Evolutionary conservation across 2,113 vertebrate genomes (phyloP).

Genomic region (Megaleporinus macrocephalus): DNA sequence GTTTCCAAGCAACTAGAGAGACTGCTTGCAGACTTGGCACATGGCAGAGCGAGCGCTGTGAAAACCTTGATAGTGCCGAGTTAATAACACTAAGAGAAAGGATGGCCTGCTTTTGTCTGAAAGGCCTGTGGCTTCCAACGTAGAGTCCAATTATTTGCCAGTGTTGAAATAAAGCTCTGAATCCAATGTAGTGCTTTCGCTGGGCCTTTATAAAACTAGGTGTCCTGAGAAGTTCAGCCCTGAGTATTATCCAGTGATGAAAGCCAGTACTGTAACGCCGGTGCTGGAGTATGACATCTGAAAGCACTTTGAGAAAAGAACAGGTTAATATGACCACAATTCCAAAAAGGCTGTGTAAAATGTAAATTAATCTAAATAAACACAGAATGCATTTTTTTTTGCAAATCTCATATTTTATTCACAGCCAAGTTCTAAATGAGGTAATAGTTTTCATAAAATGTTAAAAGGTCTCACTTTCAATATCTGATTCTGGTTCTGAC

Average conservation of each 20-base stretch:
- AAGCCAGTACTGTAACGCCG: not conserved
- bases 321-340: too few relatives aligned
- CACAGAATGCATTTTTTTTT: too few relatives aligned
- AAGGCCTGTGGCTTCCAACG: not conserved
- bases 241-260: conserved; percentile 2
- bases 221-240: not conserved
- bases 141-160: conserved; percentile 14
- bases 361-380: too few relatives aligned
- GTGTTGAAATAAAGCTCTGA: conserved; percentile 1
- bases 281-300: not conserved
- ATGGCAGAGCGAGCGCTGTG: conserved; percentile 30
- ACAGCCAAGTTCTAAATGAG: too few relatives aligned
- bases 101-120: conserved; percentile 2
- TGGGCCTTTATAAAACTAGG: not conserved
- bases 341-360: too few relatives aligned
- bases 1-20: conserved; percentile 60
- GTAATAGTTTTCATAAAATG: too few relatives aligned
- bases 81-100: conserved; percentile 41
- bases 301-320: not conserved
- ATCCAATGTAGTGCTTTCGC: not conserved
- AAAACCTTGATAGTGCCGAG: conserved; percentile 42
- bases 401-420: too few relatives aligned
- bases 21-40: conserved; percentile 34
- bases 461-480: too few relatives aligned
- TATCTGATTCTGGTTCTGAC: too few relatives aligned